phyloP scores from a whole-genome alignment of 2,888 invertebrate genomes.

The Meiosimyza platycephala region DNA sequence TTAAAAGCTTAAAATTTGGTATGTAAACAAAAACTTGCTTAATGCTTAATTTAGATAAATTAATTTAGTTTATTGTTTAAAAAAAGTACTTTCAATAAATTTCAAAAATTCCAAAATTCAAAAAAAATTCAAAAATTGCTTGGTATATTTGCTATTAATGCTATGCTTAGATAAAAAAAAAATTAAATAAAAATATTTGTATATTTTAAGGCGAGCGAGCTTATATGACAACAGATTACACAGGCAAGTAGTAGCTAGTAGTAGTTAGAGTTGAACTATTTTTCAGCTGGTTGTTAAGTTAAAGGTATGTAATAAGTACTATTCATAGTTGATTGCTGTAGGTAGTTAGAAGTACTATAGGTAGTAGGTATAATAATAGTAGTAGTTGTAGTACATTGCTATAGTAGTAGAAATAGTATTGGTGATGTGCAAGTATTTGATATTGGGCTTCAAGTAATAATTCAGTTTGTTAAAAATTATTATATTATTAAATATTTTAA shows the following conservation, averaged over 20 bases:
- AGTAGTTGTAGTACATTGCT: constrained; percentile 17
- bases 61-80: constrained; percentile 27
- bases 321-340: background rate
- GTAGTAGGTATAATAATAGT: constrained; percentile 38
- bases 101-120: background rate
- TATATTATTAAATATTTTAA: constrained; percentile 22
- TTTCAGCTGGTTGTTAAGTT: constrained; percentile 35
- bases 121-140: background rate
- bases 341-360: constrained; percentile 25
- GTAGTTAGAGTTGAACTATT: too few species aligned
- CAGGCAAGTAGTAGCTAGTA: constrained; percentile 43
- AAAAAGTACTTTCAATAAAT: background rate
- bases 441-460: background rate
- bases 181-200: background rate
- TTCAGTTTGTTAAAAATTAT: constrained; percentile 19
- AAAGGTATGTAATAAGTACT: too few species aligned
- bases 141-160: background rate
- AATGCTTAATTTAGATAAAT: constrained; percentile 2
- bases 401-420: background rate
- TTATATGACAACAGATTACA: constrained; percentile 61
- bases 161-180: constrained; percentile 11
- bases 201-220: constrained; percentile 39
- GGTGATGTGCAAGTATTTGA: background rate
- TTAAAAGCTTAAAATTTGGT: constrained; percentile 1
- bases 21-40: constrained; percentile 25